Percentiles rank a stretch among this genome's conserved stretches.
These are phyloP conservation scores for Amyelois transitella DNA, from an alignment of 1,140 invertebrate genomes.

Conservation along the genomic window DNA sequence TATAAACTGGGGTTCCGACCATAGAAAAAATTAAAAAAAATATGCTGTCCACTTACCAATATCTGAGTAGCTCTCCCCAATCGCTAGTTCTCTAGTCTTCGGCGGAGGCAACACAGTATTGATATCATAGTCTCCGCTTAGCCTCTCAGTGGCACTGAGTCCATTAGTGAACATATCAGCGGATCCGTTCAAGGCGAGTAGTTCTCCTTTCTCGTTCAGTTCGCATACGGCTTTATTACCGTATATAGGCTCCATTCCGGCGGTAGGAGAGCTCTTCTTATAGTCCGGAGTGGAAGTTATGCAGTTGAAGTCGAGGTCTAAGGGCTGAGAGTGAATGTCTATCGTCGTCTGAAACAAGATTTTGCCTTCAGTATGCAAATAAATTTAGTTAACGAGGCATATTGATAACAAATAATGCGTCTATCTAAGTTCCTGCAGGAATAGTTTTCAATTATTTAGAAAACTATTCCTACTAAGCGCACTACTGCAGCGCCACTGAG, in stretches of 20 bases:
- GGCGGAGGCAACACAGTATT: constrained; percentile 67
- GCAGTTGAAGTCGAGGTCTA: constrained; percentile 70
- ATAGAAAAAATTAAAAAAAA: constrained; percentile 28
- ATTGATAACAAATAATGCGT: no score
- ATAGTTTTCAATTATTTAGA: neutral
- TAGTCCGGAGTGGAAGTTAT: constrained; percentile 66
- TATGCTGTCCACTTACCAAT: constrained; percentile 66
- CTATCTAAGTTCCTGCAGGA: no score
- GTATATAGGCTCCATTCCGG: constrained; percentile 62
- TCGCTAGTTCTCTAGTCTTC: constrained; percentile 67
- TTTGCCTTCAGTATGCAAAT: no score
- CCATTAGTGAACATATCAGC: constrained; percentile 63
- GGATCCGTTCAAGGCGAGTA: constrained; percentile 49
- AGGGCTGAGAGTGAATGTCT: constrained; percentile 64
- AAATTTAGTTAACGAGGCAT: no score
- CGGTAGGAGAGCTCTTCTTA: constrained; percentile 65
- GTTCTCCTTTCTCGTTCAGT: constrained; percentile 57
- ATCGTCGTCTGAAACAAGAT: constrained; percentile 43
- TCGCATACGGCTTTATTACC: constrained; percentile 65
- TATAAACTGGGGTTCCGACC: no score
- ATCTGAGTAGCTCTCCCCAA: constrained; percentile 73
- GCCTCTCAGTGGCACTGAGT: constrained; percentile 45
- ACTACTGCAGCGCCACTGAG: no score
- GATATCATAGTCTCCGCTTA: constrained; percentile 70
- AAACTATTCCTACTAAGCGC: no score